These are phyloP conservation scores for Pipa parva DNA, from an alignment of 2,113 vertebrate species.

Conservation along the genomic window DNA sequence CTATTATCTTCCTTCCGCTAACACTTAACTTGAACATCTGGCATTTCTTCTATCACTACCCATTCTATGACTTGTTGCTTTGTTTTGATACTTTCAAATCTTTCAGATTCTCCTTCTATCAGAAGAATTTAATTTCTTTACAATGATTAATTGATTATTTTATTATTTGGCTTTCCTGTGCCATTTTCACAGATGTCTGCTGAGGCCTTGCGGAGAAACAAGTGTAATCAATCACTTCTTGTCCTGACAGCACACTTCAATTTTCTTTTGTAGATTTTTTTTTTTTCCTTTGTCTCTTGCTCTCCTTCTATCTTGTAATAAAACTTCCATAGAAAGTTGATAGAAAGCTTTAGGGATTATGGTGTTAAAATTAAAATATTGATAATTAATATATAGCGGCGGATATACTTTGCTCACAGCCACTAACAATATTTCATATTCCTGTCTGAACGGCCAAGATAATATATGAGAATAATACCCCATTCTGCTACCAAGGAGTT, in stretches of 20 bases:
- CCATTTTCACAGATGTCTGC: conserved; percentile 37
- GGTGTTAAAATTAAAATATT: too few species aligned
- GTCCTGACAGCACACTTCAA: conserved; percentile 4
- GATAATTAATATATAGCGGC: too few species aligned
- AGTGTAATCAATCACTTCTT: conserved; percentile 28
- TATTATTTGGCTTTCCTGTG: conserved; percentile 45
- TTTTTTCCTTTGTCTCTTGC: not conserved
- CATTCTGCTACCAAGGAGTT: too few species aligned
- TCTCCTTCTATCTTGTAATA: not conserved
- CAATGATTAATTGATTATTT: conserved; percentile 49
- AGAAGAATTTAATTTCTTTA: conserved; percentile 46
- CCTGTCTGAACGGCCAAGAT: too few species aligned
- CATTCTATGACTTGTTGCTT: conserved; percentile 2
- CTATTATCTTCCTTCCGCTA: not conserved
- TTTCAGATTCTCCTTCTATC: conserved; percentile 28
- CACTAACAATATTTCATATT: too few species aligned
- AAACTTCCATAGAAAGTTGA: too few species aligned
- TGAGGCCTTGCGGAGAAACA: conserved; percentile 31
- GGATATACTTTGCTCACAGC: too few species aligned
- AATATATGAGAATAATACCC: too few species aligned
- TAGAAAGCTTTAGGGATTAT: too few species aligned
- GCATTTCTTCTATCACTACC: conserved; percentile 45
- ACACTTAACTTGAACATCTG: conserved; percentile 30
- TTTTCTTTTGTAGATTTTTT: not conserved
- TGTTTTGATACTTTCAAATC: conserved; percentile 42